Evolutionary conservation across 2,888 invertebrate genomes (phyloP).

Genomic region (Tupiocoris notatus): DNA sequence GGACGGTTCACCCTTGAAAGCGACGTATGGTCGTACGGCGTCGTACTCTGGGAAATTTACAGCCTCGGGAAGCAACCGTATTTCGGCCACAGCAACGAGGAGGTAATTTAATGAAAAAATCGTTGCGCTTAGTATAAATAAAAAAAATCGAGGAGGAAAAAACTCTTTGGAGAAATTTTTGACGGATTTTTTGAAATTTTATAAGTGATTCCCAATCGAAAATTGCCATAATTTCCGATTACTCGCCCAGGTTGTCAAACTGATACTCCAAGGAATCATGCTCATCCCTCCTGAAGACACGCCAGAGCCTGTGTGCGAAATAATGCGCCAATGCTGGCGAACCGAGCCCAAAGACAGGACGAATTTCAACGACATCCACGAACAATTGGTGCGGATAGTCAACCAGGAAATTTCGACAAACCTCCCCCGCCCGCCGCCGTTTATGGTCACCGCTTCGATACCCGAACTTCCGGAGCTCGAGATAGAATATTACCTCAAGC

Average conservation of each 20-base stretch:
- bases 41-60: constrained; percentile 92
- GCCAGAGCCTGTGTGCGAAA: constrained; percentile 67
- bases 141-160: too few species aligned
- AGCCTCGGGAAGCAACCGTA: constrained; percentile 91
- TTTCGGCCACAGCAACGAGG: constrained; percentile 85
- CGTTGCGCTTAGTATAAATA: too few species aligned
- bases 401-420: constrained; percentile 18
- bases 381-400: constrained; percentile 59
- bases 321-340: constrained; percentile 80
- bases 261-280: constrained; percentile 76
- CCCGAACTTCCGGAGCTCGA: constrained; percentile 53
- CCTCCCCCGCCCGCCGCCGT: constrained; percentile 48
- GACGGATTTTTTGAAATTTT: too few species aligned
- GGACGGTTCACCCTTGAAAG: constrained; percentile 87
- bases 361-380: constrained; percentile 68
- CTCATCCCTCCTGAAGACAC: constrained; percentile 77
- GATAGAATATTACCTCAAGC: constrained; percentile 67
- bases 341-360: constrained; percentile 75
- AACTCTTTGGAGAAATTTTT: too few species aligned
- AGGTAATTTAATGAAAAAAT: constrained; percentile 58
- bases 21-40: constrained; percentile 91
- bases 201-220: too few species aligned
- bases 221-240: neutral
- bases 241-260: constrained; percentile 64
- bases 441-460: constrained; percentile 40